Conservation (phyloP, 2,797 vertebrate species). For the Fistularia commersonii region DNA sequence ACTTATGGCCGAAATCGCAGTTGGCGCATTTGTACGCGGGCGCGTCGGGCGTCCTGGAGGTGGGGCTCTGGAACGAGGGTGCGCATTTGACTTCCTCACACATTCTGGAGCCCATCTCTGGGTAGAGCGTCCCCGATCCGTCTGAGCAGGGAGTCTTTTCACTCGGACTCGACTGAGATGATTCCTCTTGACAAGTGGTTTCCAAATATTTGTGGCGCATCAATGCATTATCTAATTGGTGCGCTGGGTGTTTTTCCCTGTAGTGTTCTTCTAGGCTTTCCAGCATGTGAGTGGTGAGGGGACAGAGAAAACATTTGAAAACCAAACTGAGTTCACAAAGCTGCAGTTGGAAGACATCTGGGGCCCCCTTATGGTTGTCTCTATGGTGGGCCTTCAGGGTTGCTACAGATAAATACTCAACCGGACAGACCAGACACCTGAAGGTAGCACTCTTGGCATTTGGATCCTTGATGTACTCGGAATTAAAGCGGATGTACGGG, state of each 20-base stretch:
- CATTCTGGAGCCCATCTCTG: slow-evolving; percentile 9
- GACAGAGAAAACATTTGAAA: slow-evolving; percentile 85
- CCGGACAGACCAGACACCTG: slow-evolving; percentile 87
- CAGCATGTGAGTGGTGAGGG: slow-evolving; percentile 74
- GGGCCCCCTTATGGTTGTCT: slow-evolving; percentile 82
- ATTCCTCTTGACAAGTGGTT: slow-evolving; percentile 67
- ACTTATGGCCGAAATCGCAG: slow-evolving; percentile 86
- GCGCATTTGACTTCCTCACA: slow-evolving; percentile 63
- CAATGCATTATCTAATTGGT: slow-evolving; percentile 82
- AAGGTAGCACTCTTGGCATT: slow-evolving; percentile 83
- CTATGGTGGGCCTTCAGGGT: slow-evolving; percentile 82
- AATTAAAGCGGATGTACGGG: slow-evolving; percentile 82
- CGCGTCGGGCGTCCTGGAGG: slow-evolving; percentile 53
- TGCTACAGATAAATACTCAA: slow-evolving; percentile 80
- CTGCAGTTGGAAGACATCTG: slow-evolving; percentile 76
- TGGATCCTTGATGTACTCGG: slow-evolving; percentile 81
- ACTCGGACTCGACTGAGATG: slow-evolving; percentile 59
- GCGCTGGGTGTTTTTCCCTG: slow-evolving; percentile 82
- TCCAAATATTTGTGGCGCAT: slow-evolving; percentile 83
- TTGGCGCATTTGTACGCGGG: slow-evolving; percentile 82
- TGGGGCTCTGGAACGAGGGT: slow-evolving; percentile 60
- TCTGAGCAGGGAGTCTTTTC: slow-evolving; percentile 73
- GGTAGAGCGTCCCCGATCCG: slow-evolving; percentile 50
- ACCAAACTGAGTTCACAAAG: slow-evolving; percentile 75
- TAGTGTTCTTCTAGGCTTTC: slow-evolving; percentile 84